Base-by-base conservation (phyloP, 2,888 invertebrate genomes). In the Loripinus fragilis region DNA sequence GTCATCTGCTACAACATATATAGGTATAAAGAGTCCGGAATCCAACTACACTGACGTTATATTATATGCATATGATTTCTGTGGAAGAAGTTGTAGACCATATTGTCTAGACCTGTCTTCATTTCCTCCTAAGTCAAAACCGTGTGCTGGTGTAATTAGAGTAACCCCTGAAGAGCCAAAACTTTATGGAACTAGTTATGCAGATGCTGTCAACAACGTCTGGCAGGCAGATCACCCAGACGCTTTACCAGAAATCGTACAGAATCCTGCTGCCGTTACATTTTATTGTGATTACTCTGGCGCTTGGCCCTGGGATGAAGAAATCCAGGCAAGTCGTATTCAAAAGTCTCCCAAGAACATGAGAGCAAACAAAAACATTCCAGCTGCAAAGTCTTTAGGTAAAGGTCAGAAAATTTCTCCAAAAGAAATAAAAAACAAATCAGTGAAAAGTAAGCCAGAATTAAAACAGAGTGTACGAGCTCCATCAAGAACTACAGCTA, bases 231-330 rank as follows among this genome's bases (percentile, higher is more conserved):
- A 77, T 25, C 41, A 71, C 33, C 76, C 75, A n/a, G 80, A 78
- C 67, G 81, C 72, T 33, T 69, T 84, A 35, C 84, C 84, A 52
- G 80, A 80, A 65, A 35, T 69, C n/a, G 66, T 69, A 23, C 38
- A 55, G 28, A 23, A 75, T 35, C 68, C 72, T 38, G 70, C 50
- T 1, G 70, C 72, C 42, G 67, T 84, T 5, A 84, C 84, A 30
- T 84, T 84, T 74, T 84, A 84, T 45, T 84, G 84, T 76, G 81
- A 84, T 74, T 81, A 74, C 55, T 81, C 81, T 25, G 81, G 81
- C 5, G 74, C 74, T 2, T 84, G 84, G 84, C 84, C 84, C 17
- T 84, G 84, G 84, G 80, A 81, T 48, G 42, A 45, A 35, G 67
- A 68, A 3, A 66, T 76, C 28, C 81, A 81, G 73, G 66, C 41